Evolutionary conservation across 2,113 vertebrate genomes (phyloP).

Genomic region (Dermatemys mawii): DNA sequence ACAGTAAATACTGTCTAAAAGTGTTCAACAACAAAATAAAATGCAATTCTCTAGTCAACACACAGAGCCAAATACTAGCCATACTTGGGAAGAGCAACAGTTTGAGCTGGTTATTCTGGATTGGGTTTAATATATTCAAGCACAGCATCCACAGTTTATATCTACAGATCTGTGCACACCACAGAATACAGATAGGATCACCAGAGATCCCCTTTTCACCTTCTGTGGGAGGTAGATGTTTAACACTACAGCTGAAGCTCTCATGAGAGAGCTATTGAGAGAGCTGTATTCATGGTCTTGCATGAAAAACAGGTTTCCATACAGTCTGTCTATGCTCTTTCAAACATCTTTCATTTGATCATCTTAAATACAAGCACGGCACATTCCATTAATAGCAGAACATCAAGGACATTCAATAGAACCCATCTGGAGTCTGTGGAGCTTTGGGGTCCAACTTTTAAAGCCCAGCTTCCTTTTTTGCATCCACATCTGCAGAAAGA

Average conservation of each 20-base stretch:
- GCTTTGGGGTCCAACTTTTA: neutral
- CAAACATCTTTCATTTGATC: neutral
- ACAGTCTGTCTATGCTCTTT: neutral
- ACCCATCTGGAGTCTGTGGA: neutral
- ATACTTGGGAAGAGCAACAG: neutral
- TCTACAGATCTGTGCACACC: neutral
- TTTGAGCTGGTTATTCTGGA: neutral
- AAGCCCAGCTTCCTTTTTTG: neutral
- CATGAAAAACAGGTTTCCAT: neutral
- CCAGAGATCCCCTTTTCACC: neutral
- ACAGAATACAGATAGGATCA: neutral
- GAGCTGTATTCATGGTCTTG: neutral
- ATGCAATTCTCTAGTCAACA: neutral
- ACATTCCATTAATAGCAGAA: neutral
- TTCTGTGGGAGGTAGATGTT: neutral
- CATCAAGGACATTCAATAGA: fast-evolving
- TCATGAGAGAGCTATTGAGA: neutral
- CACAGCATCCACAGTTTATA: neutral
- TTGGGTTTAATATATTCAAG: neutral
- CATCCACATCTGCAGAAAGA: fast-evolving
- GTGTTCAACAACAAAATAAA: neutral
- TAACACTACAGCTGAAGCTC: neutral
- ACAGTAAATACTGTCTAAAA: neutral
- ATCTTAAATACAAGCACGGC: neutral
- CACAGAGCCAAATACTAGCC: neutral